These are phyloP conservation scores for Acropora yongei DNA, from an alignment of 64 coral and sea anemone genomes.

Conservation along the genomic window DNA sequence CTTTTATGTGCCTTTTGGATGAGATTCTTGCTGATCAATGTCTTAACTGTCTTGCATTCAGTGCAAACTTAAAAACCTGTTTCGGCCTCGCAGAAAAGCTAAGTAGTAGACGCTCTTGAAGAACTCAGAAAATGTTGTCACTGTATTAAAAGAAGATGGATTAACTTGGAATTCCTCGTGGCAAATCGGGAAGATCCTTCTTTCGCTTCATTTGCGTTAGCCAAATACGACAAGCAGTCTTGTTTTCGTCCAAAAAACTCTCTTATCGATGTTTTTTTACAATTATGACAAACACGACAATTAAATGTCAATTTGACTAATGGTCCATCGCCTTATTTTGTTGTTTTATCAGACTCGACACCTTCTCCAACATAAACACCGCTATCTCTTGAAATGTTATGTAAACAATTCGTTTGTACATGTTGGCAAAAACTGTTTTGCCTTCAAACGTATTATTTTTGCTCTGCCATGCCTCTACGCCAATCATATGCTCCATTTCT, in stretches of 20 bases:
- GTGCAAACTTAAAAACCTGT: too few species aligned
- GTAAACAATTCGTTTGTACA: neutral
- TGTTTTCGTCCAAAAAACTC: neutral
- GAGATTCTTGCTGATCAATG: neutral
- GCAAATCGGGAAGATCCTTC: neutral
- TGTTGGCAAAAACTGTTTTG: neutral
- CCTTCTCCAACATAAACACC: neutral
- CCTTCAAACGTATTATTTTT: neutral
- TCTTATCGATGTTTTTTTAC: neutral
- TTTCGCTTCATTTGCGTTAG: neutral
- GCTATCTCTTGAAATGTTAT: conserved; percentile 7
- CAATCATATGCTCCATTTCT: too few species aligned
- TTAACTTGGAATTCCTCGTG: neutral
- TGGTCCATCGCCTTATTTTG: neutral
- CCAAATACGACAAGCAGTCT: neutral
- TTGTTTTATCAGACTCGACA: neutral
- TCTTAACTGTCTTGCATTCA: too few species aligned
- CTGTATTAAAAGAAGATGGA: neutral
- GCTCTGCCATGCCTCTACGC: neutral
- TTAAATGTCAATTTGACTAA: conserved; percentile 5
- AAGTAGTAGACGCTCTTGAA: neutral
- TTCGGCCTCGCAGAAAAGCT: too few species aligned
- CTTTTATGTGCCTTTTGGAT: neutral
- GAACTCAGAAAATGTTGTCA: too few species aligned
- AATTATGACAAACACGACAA: neutral